phyloP scores from a whole-genome alignment of 2,888 invertebrate species.

The Epicampocera succincta region DNA sequence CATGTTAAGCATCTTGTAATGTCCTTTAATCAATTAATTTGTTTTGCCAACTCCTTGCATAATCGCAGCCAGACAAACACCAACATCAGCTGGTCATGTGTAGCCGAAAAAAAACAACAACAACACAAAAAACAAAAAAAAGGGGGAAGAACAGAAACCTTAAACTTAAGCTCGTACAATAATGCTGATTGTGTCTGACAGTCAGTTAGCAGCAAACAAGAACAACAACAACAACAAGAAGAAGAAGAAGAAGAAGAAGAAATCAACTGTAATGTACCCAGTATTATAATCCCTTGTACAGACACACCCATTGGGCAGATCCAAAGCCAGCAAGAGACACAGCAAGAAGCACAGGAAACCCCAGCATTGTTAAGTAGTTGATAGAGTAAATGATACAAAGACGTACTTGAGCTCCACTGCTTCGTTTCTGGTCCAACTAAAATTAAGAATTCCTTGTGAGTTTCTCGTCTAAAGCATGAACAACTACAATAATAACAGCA shows the following conservation, averaged over 20 bases:
- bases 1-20: conserved; percentile 71
- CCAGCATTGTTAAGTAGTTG: conserved; percentile 49
- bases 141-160: conserved; percentile 59
- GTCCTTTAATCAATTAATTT: conserved; percentile 74
- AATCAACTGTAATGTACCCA: conserved; percentile 43
- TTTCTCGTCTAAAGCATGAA: conserved; percentile 46
- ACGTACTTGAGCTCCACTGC: conserved; percentile 62
- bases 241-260: neutral
- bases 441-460: conserved; percentile 71
- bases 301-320: conserved; percentile 59
- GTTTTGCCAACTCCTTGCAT: conserved; percentile 66
- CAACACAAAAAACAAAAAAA: too few relatives aligned
- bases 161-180: conserved; percentile 64
- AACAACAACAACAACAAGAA: conserved; percentile 12
- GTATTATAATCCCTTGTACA: conserved; percentile 62
- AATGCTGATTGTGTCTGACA: conserved; percentile 71
- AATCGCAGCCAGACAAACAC: conserved; percentile 39
- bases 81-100: conserved; percentile 22
- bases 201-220: conserved; percentile 74
- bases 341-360: conserved; percentile 45
- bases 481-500: conserved; percentile 8
- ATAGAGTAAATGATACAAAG: conserved; percentile 66
- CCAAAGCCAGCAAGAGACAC: neutral
- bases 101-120: conserved; percentile 15
- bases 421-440: conserved; percentile 36